Conservation (phyloP, 2,888 invertebrate species). For the Lathronympha strigana region DNA sequence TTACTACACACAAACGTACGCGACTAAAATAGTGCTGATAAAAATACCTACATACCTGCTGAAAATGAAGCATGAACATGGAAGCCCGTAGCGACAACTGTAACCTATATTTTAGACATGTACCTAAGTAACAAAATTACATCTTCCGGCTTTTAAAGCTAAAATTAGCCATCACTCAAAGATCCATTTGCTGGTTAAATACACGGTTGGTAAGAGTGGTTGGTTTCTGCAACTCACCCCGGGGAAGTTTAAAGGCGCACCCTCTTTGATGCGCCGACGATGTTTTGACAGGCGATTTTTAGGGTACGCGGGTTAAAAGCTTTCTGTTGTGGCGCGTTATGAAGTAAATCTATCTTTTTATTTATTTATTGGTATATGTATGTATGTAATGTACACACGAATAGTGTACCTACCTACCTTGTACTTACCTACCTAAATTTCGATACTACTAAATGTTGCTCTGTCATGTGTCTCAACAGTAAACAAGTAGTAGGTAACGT, state of each 20-base stretch:
- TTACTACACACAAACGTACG: too few species aligned
- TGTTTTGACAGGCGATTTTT: slow-evolving; percentile 75
- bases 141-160: slow-evolving; percentile 38
- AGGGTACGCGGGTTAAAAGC: slow-evolving; percentile 63
- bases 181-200: slow-evolving; percentile 39
- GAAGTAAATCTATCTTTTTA: neutral
- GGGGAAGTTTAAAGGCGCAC: slow-evolving; percentile 50
- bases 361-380: neutral
- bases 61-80: neutral
- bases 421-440: too few species aligned
- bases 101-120: slow-evolving; percentile 1
- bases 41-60: neutral
- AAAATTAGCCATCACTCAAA: slow-evolving; percentile 40
- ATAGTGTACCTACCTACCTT: too few species aligned
- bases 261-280: slow-evolving; percentile 67
- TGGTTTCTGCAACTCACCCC: slow-evolving; percentile 49
- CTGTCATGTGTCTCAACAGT: neutral
- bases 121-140: slow-evolving; percentile 13
- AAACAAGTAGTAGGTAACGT: neutral
- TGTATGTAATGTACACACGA: neutral
- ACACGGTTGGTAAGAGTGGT: slow-evolving; percentile 46
- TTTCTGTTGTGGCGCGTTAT: slow-evolving; percentile 50
- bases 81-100: neutral
- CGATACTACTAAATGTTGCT: neutral
- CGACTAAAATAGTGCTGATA: too few species aligned